Evolutionary conservation across 2,797 vertebrate species (phyloP), one percentile per base, ranked within the genome.

Genomic region (Telmatherina bonti): DNA sequence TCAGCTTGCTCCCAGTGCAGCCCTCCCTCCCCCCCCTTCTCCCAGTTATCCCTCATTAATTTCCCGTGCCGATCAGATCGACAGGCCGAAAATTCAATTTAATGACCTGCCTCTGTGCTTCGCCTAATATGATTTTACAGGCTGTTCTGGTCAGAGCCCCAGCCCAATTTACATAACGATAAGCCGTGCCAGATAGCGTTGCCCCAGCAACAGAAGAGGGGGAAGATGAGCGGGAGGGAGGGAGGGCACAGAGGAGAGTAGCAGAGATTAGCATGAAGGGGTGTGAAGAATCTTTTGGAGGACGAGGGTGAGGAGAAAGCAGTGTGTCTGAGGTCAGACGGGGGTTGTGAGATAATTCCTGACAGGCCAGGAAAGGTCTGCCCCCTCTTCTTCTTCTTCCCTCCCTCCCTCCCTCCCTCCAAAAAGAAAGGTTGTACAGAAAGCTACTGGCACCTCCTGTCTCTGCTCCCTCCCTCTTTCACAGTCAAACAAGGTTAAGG

Each of bases 101-200:
- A 95, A 96, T 94, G 93, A 95, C 94, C 94, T 93, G 92, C 92
- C 91, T 95, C 90, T 93, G 93, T 91, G 91, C 92, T 92, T 90
- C 88, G 91, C 92, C 90, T 94, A 94, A 94, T 95, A 92, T 94
- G 94, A 96, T 96, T 96, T 95, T 94, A 94, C 93, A 93, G 95
- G 94, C 95, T 91, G 91, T 93, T 89, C 93, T 94, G 95, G 95
- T 93, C 95, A 94, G 85, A 87, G 86, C 93, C 82, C 79, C 60
- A 90, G 91, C 81, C 91, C 94, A 94, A 95, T 96, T 96, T 96
- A 94, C 95, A 95, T 96, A 96, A 95, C 90, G 89, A 94, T 92
- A 88, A 90, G 87, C 85, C 86, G 64, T 91, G 85, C 90, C 92
- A 94, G 95, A 96, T 96, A 95, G 85, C 78, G 95, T 96, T 96